These are phyloP conservation scores for Drosophila paramelanica DNA, from an alignment of 2,888 invertebrate genomes.

Conservation along the genomic window DNA sequence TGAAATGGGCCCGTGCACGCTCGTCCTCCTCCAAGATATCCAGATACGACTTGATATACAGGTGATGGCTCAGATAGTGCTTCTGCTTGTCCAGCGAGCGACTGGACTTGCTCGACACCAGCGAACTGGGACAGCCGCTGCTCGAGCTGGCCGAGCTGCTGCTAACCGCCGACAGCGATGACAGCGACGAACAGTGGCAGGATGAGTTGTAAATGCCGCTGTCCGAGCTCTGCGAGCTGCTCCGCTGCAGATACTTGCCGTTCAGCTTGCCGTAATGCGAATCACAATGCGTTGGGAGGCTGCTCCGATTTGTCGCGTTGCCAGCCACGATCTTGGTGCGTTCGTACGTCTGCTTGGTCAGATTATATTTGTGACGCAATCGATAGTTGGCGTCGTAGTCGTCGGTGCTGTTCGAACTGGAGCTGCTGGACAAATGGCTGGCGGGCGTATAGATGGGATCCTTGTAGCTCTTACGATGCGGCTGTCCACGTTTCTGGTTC, in stretches of 20 bases:
- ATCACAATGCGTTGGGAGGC: constrained; percentile 56
- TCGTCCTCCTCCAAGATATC: constrained; percentile 86
- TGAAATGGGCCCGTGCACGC: constrained; percentile 85
- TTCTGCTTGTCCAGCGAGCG: constrained; percentile 84
- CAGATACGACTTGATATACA: constrained; percentile 87
- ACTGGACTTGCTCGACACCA: constrained; percentile 77
- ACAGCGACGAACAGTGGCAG: constrained; percentile 79
- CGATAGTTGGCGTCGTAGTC: constrained; percentile 75
- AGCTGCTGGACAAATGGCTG: constrained; percentile 72
- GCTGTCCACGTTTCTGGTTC: constrained; percentile 49
- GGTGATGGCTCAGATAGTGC: constrained; percentile 86
- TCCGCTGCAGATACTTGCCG: constrained; percentile 53
- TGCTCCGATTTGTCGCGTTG: constrained; percentile 28
- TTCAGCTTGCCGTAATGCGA: constrained; percentile 70
- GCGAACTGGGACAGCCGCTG: constrained; percentile 73
- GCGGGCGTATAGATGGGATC: constrained; percentile 69
- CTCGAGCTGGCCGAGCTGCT: constrained; percentile 84
- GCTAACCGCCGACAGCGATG: constrained; percentile 82
- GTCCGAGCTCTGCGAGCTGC: constrained; percentile 79
- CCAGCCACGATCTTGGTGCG: constrained; percentile 62
- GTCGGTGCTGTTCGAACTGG: constrained; percentile 63
- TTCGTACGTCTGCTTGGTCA: constrained; percentile 79
- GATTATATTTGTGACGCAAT: constrained; percentile 76
- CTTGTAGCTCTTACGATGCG: constrained; percentile 48
- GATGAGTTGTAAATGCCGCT: constrained; percentile 83